Conservation (phyloP, 1,140 invertebrate genomes). For the Drosophila nasuta region DNA sequence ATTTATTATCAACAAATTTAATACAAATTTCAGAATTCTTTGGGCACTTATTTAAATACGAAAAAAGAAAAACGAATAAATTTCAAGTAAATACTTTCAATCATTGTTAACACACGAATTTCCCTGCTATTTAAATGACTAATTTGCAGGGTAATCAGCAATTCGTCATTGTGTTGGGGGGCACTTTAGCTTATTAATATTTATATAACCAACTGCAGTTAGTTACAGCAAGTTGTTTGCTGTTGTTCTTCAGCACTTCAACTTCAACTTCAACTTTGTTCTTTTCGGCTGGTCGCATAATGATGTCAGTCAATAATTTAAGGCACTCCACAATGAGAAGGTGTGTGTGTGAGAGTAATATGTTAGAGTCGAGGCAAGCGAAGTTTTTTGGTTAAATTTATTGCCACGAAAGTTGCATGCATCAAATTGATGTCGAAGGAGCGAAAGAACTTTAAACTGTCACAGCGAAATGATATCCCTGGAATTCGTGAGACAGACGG, state of each 20-base stretch:
- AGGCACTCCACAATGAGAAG: neutral
- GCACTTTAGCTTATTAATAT: conserved; percentile 13
- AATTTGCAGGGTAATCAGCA: neutral
- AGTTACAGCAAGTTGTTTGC: conserved; percentile 12
- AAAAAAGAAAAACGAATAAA: too few relatives aligned
- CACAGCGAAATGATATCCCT: neutral
- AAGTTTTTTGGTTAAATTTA: too few relatives aligned
- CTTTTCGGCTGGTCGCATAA: neutral
- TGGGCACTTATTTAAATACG: too few relatives aligned
- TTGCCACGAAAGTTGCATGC: conserved; percentile 1
- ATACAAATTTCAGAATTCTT: too few relatives aligned
- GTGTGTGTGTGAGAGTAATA: neutral
- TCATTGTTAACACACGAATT: too few relatives aligned
- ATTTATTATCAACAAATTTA: too few relatives aligned
- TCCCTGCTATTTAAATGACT: too few relatives aligned
- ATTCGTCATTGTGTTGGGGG: neutral
- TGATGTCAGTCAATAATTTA: conserved; percentile 11
- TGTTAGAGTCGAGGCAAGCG: neutral
- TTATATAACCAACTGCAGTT: conserved; percentile 24
- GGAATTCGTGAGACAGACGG: conserved; percentile 13
- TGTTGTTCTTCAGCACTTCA: too few relatives aligned
- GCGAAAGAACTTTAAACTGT: conserved; percentile 18
- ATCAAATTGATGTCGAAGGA: neutral
- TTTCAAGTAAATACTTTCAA: too few relatives aligned
- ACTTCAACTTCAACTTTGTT: neutral